Evolutionary conservation across 2,113 vertebrate genomes (phyloP).

Genomic region (Arvicanthis niloticus): DNA sequence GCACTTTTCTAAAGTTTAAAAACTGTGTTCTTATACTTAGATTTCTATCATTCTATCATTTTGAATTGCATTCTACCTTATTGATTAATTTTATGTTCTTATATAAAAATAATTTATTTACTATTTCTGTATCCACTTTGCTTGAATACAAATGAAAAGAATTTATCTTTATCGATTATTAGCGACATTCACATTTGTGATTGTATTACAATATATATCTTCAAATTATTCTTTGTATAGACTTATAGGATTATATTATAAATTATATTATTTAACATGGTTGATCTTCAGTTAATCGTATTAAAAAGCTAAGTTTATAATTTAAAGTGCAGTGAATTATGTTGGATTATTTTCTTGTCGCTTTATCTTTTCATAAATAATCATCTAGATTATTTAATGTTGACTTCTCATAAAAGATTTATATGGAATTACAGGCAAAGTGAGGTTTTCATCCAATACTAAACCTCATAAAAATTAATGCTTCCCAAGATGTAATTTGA

Average conservation of each 20-base stretch:
- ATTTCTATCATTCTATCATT: background rate
- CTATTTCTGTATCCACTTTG: background rate
- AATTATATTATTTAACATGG: conserved; percentile 68
- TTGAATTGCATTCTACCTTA: background rate
- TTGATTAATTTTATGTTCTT: conserved; percentile 37
- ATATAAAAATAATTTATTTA: conserved; percentile 12
- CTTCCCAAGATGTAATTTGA: conserved; percentile 79
- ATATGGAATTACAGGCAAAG: conserved; percentile 66
- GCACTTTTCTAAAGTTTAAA: background rate
- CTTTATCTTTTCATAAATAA: conserved; percentile 66
- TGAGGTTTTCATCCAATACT: conserved; percentile 68
- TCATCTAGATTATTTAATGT: conserved; percentile 61
- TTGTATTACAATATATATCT: background rate
- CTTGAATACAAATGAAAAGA: conserved; percentile 25
- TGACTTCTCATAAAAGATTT: conserved; percentile 73
- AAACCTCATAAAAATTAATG: conserved; percentile 74
- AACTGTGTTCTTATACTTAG: background rate
- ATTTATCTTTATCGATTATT: conserved; percentile 61
- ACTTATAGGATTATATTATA: conserved; percentile 65
- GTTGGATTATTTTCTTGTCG: conserved; percentile 61
- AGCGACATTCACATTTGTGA: conserved; percentile 32
- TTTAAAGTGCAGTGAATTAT: conserved; percentile 66
- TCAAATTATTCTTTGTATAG: conserved; percentile 58
- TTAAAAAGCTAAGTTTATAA: conserved; percentile 70
- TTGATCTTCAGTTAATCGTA: conserved; percentile 66